Conservation (phyloP, 1,140 invertebrate species). For the Ridgeia piscesae region DNA sequence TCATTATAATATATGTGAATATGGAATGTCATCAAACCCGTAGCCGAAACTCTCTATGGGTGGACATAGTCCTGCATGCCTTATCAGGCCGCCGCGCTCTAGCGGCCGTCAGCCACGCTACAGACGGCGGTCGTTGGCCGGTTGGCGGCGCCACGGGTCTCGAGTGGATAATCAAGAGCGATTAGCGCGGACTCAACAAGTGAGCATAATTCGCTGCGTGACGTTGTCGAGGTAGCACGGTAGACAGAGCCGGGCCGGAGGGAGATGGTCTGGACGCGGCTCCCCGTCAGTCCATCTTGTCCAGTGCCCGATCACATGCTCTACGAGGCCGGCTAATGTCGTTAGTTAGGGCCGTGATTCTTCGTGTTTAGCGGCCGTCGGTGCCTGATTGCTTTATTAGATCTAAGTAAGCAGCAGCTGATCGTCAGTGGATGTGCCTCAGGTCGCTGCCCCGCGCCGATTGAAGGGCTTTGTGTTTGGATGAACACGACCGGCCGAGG, state of each 20-base stretch:
- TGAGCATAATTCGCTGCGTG: not conserved
- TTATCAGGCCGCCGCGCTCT: too few relatives aligned
- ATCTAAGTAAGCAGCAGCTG: not conserved
- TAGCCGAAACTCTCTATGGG: too few relatives aligned
- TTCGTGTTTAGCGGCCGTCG: not conserved
- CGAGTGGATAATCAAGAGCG: not conserved
- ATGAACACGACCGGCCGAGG: not conserved
- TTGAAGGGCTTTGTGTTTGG: not conserved
- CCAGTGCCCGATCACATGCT: not conserved
- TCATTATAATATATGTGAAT: too few relatives aligned
- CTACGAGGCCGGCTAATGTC: not conserved
- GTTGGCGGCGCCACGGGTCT: not conserved
- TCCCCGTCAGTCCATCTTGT: not conserved
- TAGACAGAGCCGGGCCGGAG: not conserved
- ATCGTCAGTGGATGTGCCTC: not conserved
- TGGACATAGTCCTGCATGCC: too few relatives aligned
- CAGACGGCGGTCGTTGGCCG: not conserved
- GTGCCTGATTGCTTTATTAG: not conserved
- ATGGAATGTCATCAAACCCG: too few relatives aligned
- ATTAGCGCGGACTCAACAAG: not conserved
- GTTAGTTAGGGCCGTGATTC: not conserved
- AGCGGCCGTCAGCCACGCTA: too few relatives aligned
- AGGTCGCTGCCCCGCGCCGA: not conserved
- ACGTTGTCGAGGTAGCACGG: not conserved
- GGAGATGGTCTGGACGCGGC: not conserved